These are phyloP conservation scores for Hippocampus zosterae DNA, from an alignment of 2,113 vertebrate species.

Conservation along the genomic window DNA sequence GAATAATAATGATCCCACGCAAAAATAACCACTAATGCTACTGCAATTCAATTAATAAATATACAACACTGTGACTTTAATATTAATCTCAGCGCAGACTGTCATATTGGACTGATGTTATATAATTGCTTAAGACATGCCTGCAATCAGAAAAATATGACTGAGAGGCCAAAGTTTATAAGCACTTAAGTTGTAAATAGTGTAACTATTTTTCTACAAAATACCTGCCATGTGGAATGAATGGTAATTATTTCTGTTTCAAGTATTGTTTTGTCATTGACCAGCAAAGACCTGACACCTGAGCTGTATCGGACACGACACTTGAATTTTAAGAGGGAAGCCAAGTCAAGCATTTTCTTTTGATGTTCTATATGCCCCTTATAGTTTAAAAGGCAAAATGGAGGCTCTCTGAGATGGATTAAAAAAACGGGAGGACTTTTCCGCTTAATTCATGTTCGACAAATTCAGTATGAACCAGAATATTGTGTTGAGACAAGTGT, in stretches of 20 bases:
- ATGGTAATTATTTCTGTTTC: neutral
- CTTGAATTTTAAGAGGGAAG: neutral
- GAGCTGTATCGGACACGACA: neutral
- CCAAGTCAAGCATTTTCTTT: no score
- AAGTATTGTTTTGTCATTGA: neutral
- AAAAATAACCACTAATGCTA: neutral
- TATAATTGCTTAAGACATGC: neutral
- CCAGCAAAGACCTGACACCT: neutral
- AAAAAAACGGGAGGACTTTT: no score
- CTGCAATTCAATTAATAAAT: neutral
- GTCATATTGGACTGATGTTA: neutral
- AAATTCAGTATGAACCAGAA: no score
- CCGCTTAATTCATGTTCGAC: no score
- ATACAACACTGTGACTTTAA: neutral
- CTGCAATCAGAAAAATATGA: neutral
- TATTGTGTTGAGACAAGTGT: no score
- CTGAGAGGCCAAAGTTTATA: neutral
- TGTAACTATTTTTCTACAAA: constrained; percentile 1
- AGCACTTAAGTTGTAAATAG: neutral
- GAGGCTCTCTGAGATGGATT: no score
- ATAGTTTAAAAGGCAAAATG: no score
- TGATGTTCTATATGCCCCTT: no score
- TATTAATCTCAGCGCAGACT: neutral
- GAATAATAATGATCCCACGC: neutral
- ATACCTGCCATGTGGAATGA: neutral